These are phyloP conservation scores for Mus musculus DNA, from an alignment of 2,113 vertebrate species.

Conservation along the genomic window GRCm39 chr4:125258001-125258500, in stretches of 20 bases:
- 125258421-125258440: background rate
- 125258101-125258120: constrained; percentile 45
- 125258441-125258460: background rate
- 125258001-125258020: constrained; percentile 86
- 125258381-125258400: background rate
- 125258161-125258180: rapidly evolving
- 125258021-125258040: constrained; percentile 83
- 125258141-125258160: background rate
- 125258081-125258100: background rate
- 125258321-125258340: background rate
- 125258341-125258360: background rate
- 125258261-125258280: background rate
- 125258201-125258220: background rate
- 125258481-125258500: background rate
- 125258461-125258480: background rate
- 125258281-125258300: background rate
- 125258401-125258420: background rate
- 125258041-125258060: constrained; percentile 85
- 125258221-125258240: too few species aligned
- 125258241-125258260: background rate
- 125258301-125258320: background rate
- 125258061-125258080: constrained; percentile 65
- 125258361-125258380: background rate
- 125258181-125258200: background rate
- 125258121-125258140: background rate